Evolutionary conservation across 2,113 vertebrate genomes (phyloP), one percentile per base, ranked within the genome.

Genomic region (Procapra przewalskii): DNA sequence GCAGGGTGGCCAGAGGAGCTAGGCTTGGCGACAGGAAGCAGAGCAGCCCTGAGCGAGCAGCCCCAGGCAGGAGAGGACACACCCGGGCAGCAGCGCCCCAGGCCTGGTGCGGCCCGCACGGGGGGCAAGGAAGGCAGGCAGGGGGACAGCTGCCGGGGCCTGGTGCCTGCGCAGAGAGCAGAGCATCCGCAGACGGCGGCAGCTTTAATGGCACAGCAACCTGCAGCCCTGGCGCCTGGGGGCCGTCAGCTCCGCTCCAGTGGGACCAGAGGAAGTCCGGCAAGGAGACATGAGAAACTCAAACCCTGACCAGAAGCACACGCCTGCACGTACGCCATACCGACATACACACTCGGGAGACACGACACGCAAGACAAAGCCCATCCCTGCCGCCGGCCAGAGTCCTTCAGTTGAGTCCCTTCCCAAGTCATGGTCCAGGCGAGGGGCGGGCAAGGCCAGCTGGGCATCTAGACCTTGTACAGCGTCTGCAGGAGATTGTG

Each of bases 401-500:
- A 88, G 79, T 94, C 92, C 86, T 94, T 86, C 94, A 19, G 92
- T 62, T 1, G 16, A 50, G 45, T 54, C 85, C 55, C 55, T 67
- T 45, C 90, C 48, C 75, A 2, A 5, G 75, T 40, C 62, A 82
- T 17, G 85, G 92, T 45, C 64, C 92, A 36, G 90, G 87, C 0
- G 3, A 52, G 87, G 77, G 90, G 8, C 0, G 8, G 67, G 25
- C 71, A 84, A 96, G 67, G 87, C 36, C 6, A 3, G 81, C 33
- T 57, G 43, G 7, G 16, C 6, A 0, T 10, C 91, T 97, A 99
- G 89, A 99, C 98, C 57, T 99, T 98, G 96, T 99, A 98, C 6
- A 99, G 98, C 2, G 99, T 99, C 94, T 99, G 99, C 97, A 99
- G 98, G 64, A 99, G 99, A 88, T 67, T 98, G 98, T 99, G 99